Evolutionary conservation across 2,113 vertebrate species (phyloP), one percentile per base, ranked within the genome.

Genomic region (Myiagra hebetior): DNA sequence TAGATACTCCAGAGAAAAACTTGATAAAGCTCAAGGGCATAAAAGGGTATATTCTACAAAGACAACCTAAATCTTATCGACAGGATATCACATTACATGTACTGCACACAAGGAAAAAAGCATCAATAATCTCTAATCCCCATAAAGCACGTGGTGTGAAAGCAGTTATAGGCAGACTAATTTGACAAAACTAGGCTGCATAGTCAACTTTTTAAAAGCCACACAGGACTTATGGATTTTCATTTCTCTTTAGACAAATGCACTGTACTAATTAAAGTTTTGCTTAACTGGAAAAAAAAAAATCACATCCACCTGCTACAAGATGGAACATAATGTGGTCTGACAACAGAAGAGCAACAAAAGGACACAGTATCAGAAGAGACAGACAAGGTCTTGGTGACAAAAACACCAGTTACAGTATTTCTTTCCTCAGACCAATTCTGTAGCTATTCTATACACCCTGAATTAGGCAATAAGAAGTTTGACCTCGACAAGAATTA

Each of bases 401-500:
- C 41, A 78, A 68, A 76, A 57, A 0, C 49, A 78, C 28, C 13
- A 21, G 2, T 30, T 74, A 47, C 1, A 78, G 12, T 23, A 78
- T 73, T 81, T 80, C 46, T 65, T 79, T 22, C 18, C 21, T 42
- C 65, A 55, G 23, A 83, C 31, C 42, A 83, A 56, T 42, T 10
- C 7, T 47, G 35, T 10, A 39, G 6, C 41, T 82, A 15, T 64
- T 85, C 17, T 79, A 52, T 53, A 56, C 16, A 44, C 9, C 12
- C 57, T 53, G 67, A 76, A 50, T 31, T 22, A 68, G 44, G 30
- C 67, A 92, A 39, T 23, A 70, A 82, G 70, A 33, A 23, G 13
- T 47, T 56, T 44, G 59, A 83, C 83, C 65, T 82, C 94, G 82
- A 76, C 35, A 79, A 65, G 56, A 91, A 94, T 47, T 28, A 89